These are phyloP conservation scores for Meriones unguiculatus DNA, from an alignment of 2,113 vertebrate genomes.

Conservation along the genomic window DNA sequence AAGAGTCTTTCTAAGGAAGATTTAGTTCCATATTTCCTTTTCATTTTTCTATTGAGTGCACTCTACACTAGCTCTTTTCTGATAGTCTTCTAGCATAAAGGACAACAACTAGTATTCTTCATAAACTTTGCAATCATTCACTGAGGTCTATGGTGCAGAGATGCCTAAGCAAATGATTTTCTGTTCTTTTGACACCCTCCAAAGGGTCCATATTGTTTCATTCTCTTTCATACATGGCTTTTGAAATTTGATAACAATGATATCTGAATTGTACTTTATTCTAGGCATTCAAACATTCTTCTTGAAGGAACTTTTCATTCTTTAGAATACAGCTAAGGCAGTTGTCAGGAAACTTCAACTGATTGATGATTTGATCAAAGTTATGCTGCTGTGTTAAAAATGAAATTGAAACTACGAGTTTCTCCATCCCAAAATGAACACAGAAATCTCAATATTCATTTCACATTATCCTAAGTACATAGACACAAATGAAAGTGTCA, in stretches of 20 bases:
- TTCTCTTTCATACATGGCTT: not conserved
- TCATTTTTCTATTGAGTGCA: not conserved
- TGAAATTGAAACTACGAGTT: not conserved
- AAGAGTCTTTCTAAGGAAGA: not conserved
- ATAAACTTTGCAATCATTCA: not conserved
- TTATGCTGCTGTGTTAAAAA: not conserved
- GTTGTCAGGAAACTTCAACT: not conserved
- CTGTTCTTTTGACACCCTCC: not conserved
- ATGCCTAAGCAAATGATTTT: not conserved
- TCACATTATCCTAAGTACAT: not conserved
- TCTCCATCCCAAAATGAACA: not conserved
- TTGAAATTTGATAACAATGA: not conserved
- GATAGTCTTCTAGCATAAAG: not conserved
- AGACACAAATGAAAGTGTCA: not conserved
- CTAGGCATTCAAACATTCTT: not conserved
- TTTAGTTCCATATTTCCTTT: not conserved
- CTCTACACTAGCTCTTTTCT: not conserved
- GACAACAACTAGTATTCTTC: not conserved
- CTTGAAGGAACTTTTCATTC: not conserved
- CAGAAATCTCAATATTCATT: not conserved
- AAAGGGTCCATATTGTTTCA: not conserved
- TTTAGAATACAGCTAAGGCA: not conserved
- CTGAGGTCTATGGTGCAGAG: not conserved
- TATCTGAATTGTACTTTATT: not conserved
- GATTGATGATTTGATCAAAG: not conserved